Conservation (phyloP, 2,888 invertebrate species). For the Drosophila emarginata region DNA sequence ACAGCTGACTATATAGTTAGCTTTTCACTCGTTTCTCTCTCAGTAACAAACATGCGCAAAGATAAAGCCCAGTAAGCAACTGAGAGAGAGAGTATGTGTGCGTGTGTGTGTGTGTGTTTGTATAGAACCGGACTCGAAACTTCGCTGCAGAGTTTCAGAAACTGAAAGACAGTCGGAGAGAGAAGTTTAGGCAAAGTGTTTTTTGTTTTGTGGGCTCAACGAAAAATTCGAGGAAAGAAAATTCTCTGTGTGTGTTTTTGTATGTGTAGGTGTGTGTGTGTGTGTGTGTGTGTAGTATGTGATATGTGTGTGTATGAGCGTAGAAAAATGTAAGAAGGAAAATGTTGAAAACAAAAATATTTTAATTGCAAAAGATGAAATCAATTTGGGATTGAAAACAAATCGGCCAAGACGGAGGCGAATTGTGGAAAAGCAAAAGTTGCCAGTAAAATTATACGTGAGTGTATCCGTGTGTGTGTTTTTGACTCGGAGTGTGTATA, state of each 20-base stretch:
- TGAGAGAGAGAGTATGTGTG: neutral
- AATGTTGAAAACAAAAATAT: slow-evolving; percentile 12
- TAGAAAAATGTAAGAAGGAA: slow-evolving; percentile 6
- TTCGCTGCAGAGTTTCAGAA: slow-evolving; percentile 76
- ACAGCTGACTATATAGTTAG: slow-evolving; percentile 55
- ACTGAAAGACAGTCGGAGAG: slow-evolving; percentile 69
- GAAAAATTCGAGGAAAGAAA: slow-evolving; percentile 36
- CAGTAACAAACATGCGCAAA: slow-evolving; percentile 48
- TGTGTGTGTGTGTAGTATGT: neutral
- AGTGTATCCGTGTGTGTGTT: slow-evolving; percentile 16
- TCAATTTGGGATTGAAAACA: slow-evolving; percentile 9
- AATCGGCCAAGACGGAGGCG: neutral
- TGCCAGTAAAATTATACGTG: slow-evolving; percentile 1
- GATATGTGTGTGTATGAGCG: slow-evolving; percentile 2
- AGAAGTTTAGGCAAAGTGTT: slow-evolving; percentile 46
- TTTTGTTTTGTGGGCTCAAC: neutral
- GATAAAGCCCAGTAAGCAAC: slow-evolving; percentile 7
- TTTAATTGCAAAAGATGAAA: slow-evolving; percentile 14
- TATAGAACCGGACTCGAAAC: slow-evolving; percentile 55
- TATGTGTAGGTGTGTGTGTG: slow-evolving; percentile 10
- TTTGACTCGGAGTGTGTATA: slow-evolving; percentile 29
- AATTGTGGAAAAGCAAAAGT: slow-evolving; percentile 31
- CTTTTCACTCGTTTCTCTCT: slow-evolving; percentile 49
- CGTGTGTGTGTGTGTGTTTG: slow-evolving; percentile 11
- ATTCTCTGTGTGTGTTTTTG: slow-evolving; percentile 15